Evolutionary conservation across 2,113 vertebrate species (phyloP), one percentile per base, ranked within the genome.

Genomic region (Microcebus griseorufus): DNA sequence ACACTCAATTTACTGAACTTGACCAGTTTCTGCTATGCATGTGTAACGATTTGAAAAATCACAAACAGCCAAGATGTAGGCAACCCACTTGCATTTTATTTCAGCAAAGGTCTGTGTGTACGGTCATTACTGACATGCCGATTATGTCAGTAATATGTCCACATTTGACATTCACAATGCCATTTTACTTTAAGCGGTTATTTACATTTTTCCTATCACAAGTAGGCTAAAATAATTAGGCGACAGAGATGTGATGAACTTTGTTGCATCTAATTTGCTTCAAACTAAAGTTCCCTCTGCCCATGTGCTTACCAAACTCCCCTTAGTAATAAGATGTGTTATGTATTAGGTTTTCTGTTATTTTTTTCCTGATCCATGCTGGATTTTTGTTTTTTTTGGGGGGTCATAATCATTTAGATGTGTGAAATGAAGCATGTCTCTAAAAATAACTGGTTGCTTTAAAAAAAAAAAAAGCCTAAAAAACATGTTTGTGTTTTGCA

Each of bases 101-200:
- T 79, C 95, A 60, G 86, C 13, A 89, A 97, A 94, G 85, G 69
- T 94, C 60, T 16, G 37, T 39, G 67, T 72, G 69, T 9, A 88
- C 80, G 60, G 29, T 55, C 17, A 90, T 94, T 55, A 92, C 90
- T 58, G 95, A 95, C 89, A 64, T 20, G 88, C 60, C n/a, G 0
- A 0, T 70, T 93, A 12, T n/a, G 95, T 93, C 85, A 94, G 92
- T 62, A 23, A 96, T 96, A 94, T 91, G 80, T 73, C 88, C 92
- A 90, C 96, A 65, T 13, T 84, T 83, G 90, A 92, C 94, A 25
- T 69, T 39, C 95, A 88, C 29, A 88, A 73, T 72, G 97, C 95
- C 97, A 88, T 88, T 96, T 96, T 51, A 67, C 42, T 96, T 95
- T 79, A 93, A 78, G 90, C 93, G 0, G 20, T 97, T 88, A 72